Evolutionary conservation across 2,888 invertebrate genomes (phyloP).

Genomic region (Drosophila mettleri): DNA sequence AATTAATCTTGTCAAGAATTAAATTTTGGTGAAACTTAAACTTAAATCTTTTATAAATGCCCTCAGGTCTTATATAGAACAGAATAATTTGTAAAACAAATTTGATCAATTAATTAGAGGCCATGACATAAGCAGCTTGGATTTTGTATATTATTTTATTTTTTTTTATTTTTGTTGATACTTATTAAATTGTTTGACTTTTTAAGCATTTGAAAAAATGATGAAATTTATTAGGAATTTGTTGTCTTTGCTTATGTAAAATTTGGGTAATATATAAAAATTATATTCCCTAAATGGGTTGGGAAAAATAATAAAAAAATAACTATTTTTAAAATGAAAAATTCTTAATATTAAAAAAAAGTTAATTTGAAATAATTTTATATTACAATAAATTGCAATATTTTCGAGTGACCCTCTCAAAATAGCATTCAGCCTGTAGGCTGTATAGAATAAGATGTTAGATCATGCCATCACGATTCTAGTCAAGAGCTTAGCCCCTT

Average conservation of each 20-base stretch:
- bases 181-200: too few species aligned
- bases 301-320: too few species aligned
- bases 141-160: neutral
- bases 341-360: neutral
- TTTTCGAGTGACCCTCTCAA: conserved; percentile 3
- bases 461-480: conserved; percentile 36
- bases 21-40: neutral
- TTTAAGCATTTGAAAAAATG: too few species aligned
- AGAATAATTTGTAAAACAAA: neutral
- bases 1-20: conserved; percentile 30
- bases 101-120: neutral
- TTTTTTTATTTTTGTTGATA: neutral
- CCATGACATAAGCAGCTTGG: too few species aligned
- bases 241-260: too few species aligned
- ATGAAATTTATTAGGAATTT: too few species aligned
- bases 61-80: neutral
- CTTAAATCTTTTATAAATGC: neutral
- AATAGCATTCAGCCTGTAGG: conserved; percentile 8
- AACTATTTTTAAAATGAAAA: neutral
- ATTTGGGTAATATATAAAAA: too few species aligned
- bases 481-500: conserved; percentile 23
- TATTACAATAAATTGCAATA: neutral
- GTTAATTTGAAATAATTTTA: neutral
- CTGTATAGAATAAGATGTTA: conserved; percentile 26
- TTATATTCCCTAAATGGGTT: too few species aligned